Conservation (phyloP, 23 tunicate species). For the Clavelina lepadiformis region DNA sequence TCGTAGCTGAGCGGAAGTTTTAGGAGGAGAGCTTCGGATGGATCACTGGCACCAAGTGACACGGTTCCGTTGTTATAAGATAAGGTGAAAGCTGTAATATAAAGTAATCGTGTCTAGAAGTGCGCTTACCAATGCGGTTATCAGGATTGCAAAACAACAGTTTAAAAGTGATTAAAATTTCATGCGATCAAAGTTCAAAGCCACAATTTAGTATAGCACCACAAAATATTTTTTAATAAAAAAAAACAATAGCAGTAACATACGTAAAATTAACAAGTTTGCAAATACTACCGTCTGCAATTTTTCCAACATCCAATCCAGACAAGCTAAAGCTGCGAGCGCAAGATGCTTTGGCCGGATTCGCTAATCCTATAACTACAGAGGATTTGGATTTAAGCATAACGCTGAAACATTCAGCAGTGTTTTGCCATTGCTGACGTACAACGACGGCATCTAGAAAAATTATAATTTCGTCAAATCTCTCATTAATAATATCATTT, state of each 20-base stretch:
- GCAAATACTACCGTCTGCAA: conserved; percentile 38
- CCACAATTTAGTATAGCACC: too few species aligned
- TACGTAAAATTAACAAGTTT: neutral
- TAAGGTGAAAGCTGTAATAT: conserved; percentile 32
- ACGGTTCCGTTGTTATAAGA: conserved; percentile 95
- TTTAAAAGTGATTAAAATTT: too few species aligned
- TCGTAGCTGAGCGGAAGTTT: conserved; percentile 49
- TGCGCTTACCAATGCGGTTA: too few species aligned
- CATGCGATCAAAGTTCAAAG: too few species aligned
- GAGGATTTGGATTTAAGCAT: conserved; percentile 39
- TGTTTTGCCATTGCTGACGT: conserved; percentile 79
- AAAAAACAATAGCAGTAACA: too few species aligned
- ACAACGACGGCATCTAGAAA: conserved; percentile 40
- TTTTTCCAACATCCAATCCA: conserved; percentile 38
- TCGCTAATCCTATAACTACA: conserved; percentile 51
- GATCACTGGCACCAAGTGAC: conserved; percentile 36
- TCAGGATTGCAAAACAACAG: too few species aligned
- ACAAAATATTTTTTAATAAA: too few species aligned
- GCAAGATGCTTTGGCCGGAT: conserved; percentile 36
- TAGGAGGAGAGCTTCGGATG: conserved; percentile 55
- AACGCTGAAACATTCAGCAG: conserved; percentile 41
- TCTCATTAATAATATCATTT: too few species aligned
- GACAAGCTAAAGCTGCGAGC: conserved; percentile 67
- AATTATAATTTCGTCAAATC: neutral
- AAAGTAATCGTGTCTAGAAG: too few species aligned